Base-by-base conservation (phyloP, 2,888 invertebrate species). In the Agriopis marginaria region DNA sequence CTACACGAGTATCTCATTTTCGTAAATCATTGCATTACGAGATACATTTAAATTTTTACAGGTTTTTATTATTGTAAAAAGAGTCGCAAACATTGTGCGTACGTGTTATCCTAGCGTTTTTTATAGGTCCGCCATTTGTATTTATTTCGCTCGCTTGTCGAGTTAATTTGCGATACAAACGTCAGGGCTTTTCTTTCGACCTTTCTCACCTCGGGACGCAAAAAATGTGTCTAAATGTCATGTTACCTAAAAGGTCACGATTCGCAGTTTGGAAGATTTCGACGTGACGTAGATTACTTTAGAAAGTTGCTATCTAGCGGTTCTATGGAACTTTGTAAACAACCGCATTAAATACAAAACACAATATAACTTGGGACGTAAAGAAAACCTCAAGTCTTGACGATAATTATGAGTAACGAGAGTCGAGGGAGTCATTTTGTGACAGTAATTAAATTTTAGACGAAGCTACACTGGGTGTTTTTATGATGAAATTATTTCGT, bases 121-220 rank as follows among this genome's bases (percentile, higher is more conserved):
- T 49, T 51, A 62, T 51, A 51, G 3, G 42, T 44, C 32, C 3
- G 44, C 49, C 50, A 44, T 40, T 11, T 49, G 32, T 53, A 42
- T 53, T 58, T 58, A 49, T 64, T 74, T 77, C 72, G 68, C 50
- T 63, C 63, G 67, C 61, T 69, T 72, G 71, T 79, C 80, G 74
- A 79, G 78, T 81, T 84, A 81, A 86, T 82, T 81, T 81, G 76
- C 74, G 79, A 79, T 77, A 82, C 77, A 84, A 83, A 83, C 79
- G 81, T 78, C 77, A 73, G 70, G 80, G 80, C 78, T 82, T 80
- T 82, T 82, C 82, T 80, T 73, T 66, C 74, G 76, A 76, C 76
- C 66, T 76, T 73, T 73, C 73, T 76, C 77, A 74, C 76, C 70
- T 76, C 71, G 66, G 65, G 70, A 32, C 51, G 47, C 40, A 14